phyloP scores from a whole-genome alignment of 2,888 invertebrate genomes.

The Cremastinae sp. region DNA sequence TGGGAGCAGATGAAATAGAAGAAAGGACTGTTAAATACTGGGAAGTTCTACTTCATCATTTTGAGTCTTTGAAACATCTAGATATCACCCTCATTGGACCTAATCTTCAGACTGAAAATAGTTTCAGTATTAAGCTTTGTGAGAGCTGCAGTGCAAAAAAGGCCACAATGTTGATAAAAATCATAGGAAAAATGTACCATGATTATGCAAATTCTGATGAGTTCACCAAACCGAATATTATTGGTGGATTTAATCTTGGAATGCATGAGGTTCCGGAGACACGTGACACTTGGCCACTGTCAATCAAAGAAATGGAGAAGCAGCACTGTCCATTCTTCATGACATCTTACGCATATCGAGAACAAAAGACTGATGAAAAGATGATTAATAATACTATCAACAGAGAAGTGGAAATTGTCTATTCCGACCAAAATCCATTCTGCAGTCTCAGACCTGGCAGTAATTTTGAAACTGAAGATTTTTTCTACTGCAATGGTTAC shows the following conservation, averaged over 20 bases:
- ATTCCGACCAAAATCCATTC: conserved; percentile 69
- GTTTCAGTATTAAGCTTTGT: not conserved
- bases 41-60: no score
- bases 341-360: conserved; percentile 70
- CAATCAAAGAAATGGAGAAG: conserved; percentile 64
- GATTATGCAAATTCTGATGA: conserved; percentile 62
- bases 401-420: conserved; percentile 56
- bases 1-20: no score
- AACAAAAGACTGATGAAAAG: conserved; percentile 67
- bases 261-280: conserved; percentile 69
- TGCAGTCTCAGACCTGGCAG: conserved; percentile 72
- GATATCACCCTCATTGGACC: conserved; percentile 22
- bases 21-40: no score
- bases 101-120: not conserved
- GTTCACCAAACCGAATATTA: conserved; percentile 69
- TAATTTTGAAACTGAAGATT: conserved; percentile 71
- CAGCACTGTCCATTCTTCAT: conserved; percentile 71
- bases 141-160: not conserved
- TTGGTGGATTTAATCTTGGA: conserved; percentile 74
- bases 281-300: conserved; percentile 71
- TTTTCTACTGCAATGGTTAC: conserved; percentile 74
- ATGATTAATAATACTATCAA: conserved; percentile 66
- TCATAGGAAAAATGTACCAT: conserved; percentile 62
- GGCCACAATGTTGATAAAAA: not conserved
- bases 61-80: not conserved